These are phyloP conservation scores for Scelioninae gen. 1 DNA, from an alignment of 2,888 invertebrate species.

Conservation along the genomic window DNA sequence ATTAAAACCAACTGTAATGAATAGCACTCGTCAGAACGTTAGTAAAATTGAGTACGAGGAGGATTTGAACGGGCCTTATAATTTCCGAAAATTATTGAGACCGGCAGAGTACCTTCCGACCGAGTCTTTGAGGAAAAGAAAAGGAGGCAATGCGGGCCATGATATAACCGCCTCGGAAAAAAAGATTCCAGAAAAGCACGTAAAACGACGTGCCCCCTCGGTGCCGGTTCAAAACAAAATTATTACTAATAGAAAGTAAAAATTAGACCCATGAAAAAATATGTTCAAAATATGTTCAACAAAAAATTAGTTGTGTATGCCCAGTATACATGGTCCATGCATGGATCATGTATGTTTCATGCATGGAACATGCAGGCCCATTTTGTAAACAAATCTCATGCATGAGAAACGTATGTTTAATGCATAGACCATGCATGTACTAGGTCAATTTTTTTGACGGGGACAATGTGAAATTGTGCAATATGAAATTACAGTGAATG, in stretches of 20 bases:
- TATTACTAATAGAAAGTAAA: conserved; percentile 69
- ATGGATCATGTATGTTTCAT: no score
- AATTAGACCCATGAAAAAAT: neutral
- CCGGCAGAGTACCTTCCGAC: conserved; percentile 88
- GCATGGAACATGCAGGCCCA: no score
- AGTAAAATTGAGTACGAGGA: conserved; percentile 83
- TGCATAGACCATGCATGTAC: no score
- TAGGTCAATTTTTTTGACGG: no score
- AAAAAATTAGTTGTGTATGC: no score
- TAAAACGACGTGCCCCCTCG: conserved; percentile 80
- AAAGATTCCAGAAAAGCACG: conserved; percentile 77
- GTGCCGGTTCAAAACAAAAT: conserved; percentile 76
- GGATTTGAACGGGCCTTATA: conserved; percentile 88
- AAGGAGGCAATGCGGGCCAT: conserved; percentile 83
- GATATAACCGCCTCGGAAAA: conserved; percentile 73
- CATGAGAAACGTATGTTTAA: no score
- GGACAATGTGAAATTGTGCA: no score
- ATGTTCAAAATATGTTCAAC: no score
- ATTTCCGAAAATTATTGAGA: conserved; percentile 88
- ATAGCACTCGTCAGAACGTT: conserved; percentile 72
- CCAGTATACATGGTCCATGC: no score
- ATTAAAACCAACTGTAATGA: conserved; percentile 76
- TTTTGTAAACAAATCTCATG: no score
- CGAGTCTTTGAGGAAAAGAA: conserved; percentile 88
- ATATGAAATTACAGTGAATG: no score